Evolutionary conservation across 1,140 invertebrate species (phyloP).

Genomic region (Cyclargus thomasi): DNA sequence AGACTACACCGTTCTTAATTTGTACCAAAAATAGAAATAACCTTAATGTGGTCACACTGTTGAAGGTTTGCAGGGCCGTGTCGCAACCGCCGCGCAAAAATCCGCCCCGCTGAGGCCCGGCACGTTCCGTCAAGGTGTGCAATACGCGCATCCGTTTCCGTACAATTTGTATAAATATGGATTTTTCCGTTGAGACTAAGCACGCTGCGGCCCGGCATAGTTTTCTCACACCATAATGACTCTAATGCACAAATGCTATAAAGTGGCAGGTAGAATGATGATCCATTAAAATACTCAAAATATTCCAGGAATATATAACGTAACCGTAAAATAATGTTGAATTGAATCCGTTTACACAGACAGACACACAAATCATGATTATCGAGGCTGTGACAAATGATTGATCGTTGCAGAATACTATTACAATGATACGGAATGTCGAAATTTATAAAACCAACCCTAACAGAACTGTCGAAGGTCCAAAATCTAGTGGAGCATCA

Average conservation of each 20-base stretch:
- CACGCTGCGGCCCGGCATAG: no score
- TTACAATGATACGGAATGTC: conserved; percentile 27
- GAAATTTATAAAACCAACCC: conserved; percentile 22
- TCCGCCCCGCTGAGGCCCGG: no score
- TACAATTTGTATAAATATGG: no score
- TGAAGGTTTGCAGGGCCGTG: no score
- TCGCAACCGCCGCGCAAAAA: no score
- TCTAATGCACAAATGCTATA: neutral
- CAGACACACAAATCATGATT: conserved; percentile 55
- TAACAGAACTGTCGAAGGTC: conserved; percentile 21
- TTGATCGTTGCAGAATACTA: conserved; percentile 46
- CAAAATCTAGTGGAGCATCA: conserved; percentile 9
- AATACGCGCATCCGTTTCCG: no score
- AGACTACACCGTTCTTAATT: no score
- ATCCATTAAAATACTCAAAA: neutral
- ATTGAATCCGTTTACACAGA: conserved; percentile 37
- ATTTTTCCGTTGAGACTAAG: no score
- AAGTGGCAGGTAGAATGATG: neutral
- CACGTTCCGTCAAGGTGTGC: no score
- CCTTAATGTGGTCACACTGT: no score
- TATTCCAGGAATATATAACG: conserved; percentile 2
- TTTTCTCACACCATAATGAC: no score
- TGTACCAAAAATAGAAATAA: no score
- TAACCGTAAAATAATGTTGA: conserved; percentile 4
- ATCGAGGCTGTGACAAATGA: conserved; percentile 51